Evolutionary conservation across 2,113 vertebrate genomes (phyloP).

Genomic region (Chlamydotis undulata): DNA sequence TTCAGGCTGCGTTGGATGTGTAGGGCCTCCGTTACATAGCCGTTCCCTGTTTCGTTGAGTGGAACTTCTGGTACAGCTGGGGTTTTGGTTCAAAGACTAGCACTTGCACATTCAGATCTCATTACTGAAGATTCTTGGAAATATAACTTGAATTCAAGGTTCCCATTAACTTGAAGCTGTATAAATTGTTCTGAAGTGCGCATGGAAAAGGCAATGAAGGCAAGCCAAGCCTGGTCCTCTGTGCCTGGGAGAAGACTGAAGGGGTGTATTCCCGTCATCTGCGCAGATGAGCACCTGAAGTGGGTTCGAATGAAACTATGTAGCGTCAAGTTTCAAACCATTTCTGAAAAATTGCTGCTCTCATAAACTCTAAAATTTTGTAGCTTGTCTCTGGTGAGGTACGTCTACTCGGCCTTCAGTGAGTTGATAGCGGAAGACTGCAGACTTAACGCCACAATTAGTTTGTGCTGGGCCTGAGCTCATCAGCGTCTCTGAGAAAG

Average conservation of each 20-base stretch:
- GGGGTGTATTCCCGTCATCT: background rate
- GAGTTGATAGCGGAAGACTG: background rate
- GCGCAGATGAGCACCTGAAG: background rate
- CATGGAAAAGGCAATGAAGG: background rate
- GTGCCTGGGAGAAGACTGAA: background rate
- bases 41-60: background rate
- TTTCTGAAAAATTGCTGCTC: background rate
- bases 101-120: background rate
- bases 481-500: background rate
- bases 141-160: background rate
- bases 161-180: background rate
- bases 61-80: background rate
- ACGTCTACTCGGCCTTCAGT: background rate
- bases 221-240: background rate
- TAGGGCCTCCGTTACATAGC: rapidly evolving
- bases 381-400: background rate
- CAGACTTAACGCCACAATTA: rapidly evolving
- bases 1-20: background rate
- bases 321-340: rapidly evolving
- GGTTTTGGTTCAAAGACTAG: background rate
- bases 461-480: background rate
- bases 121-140: background rate
- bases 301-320: background rate
- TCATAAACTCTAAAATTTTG: background rate
- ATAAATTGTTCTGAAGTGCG: background rate